Base-by-base conservation (phyloP, 2,797 vertebrate species). In the Garrulus glandarius region DNA sequence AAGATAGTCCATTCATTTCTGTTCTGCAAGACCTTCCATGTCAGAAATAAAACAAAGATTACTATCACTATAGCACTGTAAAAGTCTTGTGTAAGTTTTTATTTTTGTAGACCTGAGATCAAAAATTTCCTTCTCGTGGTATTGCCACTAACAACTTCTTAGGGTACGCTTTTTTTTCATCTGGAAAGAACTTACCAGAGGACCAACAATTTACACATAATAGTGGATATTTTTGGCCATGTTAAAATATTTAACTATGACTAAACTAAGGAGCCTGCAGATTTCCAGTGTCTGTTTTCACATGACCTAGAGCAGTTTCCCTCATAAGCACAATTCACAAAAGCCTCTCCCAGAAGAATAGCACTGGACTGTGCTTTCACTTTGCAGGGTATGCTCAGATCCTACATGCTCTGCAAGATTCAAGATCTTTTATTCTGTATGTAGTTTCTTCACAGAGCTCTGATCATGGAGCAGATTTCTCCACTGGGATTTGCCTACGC, bases 361-460 rank as follows among this genome's bases (percentile, higher is more conserved):
- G 2, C n/a, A 53, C 8, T 2, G 2, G 30, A 13, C 26, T 65
- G 17, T 56, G 26, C 9, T 86, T 84, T 89, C 30, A 19, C 8
- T 41, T 49, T 15, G 8, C 24, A 84, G 53, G 2, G 2, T 34
- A 15, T 12, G 13, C 59, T 86, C 36, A n/a, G n/a, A 55, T 53
- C 37, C 57, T 53, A 18, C 0, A 1, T 4, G 18, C 5, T 55
- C 41, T 46, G 27, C 4, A 10, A 15, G 53, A 68, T 49, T 49
- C 1, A 5, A 44, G 47, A 8, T 67, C 61, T 76, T 63, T 75
- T 65, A 50, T 46, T 13, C 36, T 1, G 0, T 10, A 3, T 30
- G 24, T 0, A 0, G 13, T 52, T 92, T 69, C 23, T 50, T 89
- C 24, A n/a, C 41, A 52, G 34, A 77, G 10, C 30, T 46, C 37